Percentiles rank a stretch among this genome's conserved stretches.
phyloP scores from a whole-genome alignment of 1,140 invertebrate species.

The Helicorthomorpha holstii region DNA sequence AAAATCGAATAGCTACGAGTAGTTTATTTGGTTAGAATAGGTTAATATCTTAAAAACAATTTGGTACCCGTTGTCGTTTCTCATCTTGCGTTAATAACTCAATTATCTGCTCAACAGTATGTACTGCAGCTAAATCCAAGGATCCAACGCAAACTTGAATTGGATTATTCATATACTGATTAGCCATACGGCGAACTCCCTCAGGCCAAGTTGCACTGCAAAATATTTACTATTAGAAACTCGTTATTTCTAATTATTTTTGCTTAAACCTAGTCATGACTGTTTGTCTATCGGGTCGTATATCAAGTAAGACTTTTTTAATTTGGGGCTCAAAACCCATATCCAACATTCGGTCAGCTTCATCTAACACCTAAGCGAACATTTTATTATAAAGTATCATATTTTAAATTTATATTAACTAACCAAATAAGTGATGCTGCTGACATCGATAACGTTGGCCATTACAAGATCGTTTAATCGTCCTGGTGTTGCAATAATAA shows the following conservation, averaged over 20 bases:
- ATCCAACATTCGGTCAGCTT: conserved; percentile 64
- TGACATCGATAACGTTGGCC: conserved; percentile 44
- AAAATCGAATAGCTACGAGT: conserved; percentile 37
- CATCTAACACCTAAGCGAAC: conserved; percentile 48
- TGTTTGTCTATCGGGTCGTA: conserved; percentile 58
- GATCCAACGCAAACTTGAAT: conserved; percentile 75
- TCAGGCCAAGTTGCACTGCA: conserved; percentile 71
- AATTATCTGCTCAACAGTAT: conserved; percentile 60
- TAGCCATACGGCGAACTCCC: conserved; percentile 59
- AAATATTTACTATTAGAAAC: not conserved
- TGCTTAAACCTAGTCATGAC: conserved; percentile 55
- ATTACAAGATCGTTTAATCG: conserved; percentile 59
- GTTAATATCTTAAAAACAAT: conserved; percentile 11
- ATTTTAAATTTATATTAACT: not conserved
- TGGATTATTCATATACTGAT: conserved; percentile 69
- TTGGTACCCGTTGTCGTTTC: conserved; percentile 39
- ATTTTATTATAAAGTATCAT: not conserved
- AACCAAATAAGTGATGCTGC: conserved; percentile 58
- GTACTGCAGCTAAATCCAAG: conserved; percentile 64
- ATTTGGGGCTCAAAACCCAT: conserved; percentile 82
- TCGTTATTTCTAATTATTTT: not conserved
- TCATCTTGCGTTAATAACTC: conserved; percentile 52
- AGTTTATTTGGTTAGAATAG: not conserved
- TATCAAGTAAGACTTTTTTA: conserved; percentile 53
- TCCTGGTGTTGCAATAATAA: conserved; percentile 79